Evolutionary conservation across 2,888 invertebrate genomes (phyloP), one percentile per base, ranked within the genome.

Genomic region (Stenchaetothrips biformis): DNA sequence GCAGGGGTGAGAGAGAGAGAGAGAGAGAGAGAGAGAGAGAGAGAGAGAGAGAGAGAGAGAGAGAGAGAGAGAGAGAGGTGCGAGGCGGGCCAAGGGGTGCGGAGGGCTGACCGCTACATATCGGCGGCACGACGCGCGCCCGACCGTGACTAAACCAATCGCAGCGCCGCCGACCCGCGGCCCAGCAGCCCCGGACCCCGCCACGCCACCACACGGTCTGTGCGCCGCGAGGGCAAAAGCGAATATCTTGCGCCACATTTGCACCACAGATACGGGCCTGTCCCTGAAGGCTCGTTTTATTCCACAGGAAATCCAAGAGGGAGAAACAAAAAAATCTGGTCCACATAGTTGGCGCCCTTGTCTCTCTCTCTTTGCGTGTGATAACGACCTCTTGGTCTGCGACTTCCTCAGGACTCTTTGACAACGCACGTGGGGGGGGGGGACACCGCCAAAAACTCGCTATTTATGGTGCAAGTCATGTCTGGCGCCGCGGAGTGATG

Each of bases 111-210:
- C 67, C 67, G 67, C 67, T 21, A 67, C 67, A 67, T 67, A 67
- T 67, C 67, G 67, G 21, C 67, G 21, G 53, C 53, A 53, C 13
- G 16, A 13, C 16, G 21, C 67, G 67, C 67, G 67, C 0, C 67
- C 67, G 67, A 67, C 67, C 67, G 67, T 67, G 67, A 67, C 67
- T 67, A 67, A 67, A 67, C 67, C 67, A 67, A 67, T 67, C 67
- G 67, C 67, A 6, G 67, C 67, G n/a, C 62, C 62, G 7, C 62
- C 7, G 18, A 13, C n/a, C 62, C 53, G 13, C 7, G 49, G 49
- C 53, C 53, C 0, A 11, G 16, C 53, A 4, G 9, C 53, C 53
- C 53, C 53, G 9, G n/a, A n/a, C 53, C 53, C 53, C 53, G 0
- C 11, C 13, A 13, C 13, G 0, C 53, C 13, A 13, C 9, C 53